Base-by-base conservation (phyloP, 2,888 invertebrate genomes). In the Ethmia dodecea region DNA sequence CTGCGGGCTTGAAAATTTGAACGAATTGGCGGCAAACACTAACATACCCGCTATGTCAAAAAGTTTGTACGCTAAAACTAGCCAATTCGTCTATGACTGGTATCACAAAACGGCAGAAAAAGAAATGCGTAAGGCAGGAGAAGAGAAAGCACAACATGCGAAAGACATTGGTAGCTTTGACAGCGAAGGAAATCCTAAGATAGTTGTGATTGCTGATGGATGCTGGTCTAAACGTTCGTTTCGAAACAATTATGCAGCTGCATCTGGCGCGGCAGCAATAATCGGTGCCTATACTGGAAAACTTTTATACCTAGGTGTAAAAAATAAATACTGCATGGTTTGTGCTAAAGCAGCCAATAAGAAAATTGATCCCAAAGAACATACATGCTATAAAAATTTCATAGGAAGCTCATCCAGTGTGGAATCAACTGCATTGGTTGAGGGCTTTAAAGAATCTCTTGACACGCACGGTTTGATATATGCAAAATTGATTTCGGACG, bases 181-280 rank as follows among this genome's bases (percentile, higher is more conserved):
- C 18, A 8, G 5, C 4, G 8, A 43, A 15, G 45, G 43, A 10
- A 22, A 34, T 8, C 28, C 47, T 12, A 5, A 35, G 1, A 24
- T 47, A 14, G 41, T 43, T 11, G 43, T 47, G 1, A 26, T 27
- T 33, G 40, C 30, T 9, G 43, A 51, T 31, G 43, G 38, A 3
- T 28, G 27, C 27, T 50, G 50, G 45, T 37, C 28, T 18, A 25
- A 28, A 13, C 15, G 49, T 14, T 43, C 45, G 3, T 44, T 43
- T 31, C 36, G 40, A 1, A 37, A 13, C 15, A 49, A 49, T 10
- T 47, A 39, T 27, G 34, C 16, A 11, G 40, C 45, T 12, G 13
- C 30, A 6, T 45, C 49, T 15, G 49, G 47, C 3, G 36, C 45
- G 14, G 49, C 47, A 14, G 45, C 37, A 13, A 49, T 47, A 9